phyloP scores from a whole-genome alignment of 2,888 invertebrate species.

The Chloromyia formosa region DNA sequence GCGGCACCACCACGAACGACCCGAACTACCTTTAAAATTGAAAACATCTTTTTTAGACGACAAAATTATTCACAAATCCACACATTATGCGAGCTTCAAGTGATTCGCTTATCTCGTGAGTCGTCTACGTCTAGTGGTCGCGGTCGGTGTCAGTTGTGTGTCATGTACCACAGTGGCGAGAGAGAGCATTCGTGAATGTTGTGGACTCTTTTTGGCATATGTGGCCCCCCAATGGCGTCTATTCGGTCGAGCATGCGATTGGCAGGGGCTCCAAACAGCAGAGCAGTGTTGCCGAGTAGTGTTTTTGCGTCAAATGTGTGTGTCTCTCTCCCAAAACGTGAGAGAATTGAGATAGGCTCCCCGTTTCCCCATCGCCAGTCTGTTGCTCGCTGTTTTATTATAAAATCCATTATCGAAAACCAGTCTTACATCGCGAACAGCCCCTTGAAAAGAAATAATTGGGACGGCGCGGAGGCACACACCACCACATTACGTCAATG shows the following conservation, averaged over 20 bases:
- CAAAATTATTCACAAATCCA: slow-evolving; percentile 8
- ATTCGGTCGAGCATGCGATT: neutral
- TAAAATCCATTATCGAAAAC: too few relatives aligned
- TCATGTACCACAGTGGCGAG: neutral
- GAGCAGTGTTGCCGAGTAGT: neutral
- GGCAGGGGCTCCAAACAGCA: neutral
- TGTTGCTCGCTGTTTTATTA: too few relatives aligned
- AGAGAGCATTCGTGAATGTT: neutral
- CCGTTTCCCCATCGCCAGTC: too few relatives aligned
- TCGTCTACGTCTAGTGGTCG: slow-evolving; percentile 2
- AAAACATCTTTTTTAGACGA: slow-evolving; percentile 15
- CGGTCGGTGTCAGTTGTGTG: slow-evolving; percentile 9
- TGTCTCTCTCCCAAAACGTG: too few relatives aligned
- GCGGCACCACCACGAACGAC: neutral
- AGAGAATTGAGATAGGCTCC: too few relatives aligned
- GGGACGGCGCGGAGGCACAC: too few relatives aligned
- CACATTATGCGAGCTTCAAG: slow-evolving; percentile 33
- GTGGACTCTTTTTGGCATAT: neutral
- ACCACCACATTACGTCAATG: too few relatives aligned
- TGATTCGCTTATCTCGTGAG: slow-evolving; percentile 27
- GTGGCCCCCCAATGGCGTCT: neutral
- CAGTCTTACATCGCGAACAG: too few relatives aligned
- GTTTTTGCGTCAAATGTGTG: neutral
- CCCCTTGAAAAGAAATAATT: too few relatives aligned
- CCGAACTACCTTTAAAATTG: neutral